phyloP scores from a whole-genome alignment of 2,113 vertebrate species.

The Gnathonemus echidnorhynchus region DNA sequence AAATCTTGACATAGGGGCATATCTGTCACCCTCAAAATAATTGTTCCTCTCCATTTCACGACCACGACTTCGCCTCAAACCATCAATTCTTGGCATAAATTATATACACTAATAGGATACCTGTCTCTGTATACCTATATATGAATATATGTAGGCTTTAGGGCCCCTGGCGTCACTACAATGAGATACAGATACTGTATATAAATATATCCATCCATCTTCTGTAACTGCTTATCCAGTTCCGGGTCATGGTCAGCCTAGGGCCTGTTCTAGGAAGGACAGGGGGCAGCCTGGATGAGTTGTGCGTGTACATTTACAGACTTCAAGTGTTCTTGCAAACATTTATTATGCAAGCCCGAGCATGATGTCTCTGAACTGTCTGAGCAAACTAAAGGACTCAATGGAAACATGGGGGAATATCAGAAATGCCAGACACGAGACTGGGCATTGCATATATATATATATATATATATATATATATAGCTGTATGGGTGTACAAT shows the following conservation, averaged over 20 bases:
- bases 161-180: not conserved
- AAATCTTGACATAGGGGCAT: not conserved
- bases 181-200: not conserved
- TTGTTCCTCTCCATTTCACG: not conserved
- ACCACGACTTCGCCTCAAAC: not conserved
- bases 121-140: not conserved
- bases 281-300: not conserved
- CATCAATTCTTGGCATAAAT: not conserved
- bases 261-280: not conserved
- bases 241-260: not conserved
- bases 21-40: conserved; percentile 1
- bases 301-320: not conserved
- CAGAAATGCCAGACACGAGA: not conserved
- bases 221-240: not conserved
- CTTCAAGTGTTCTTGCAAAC: not conserved
- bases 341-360: not conserved
- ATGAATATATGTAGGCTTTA: not conserved
- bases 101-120: not conserved
- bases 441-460: not conserved
- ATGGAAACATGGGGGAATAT: not conserved
- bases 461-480: not conserved
- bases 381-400: not conserved
- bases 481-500: not conserved
- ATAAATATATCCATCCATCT: not conserved
- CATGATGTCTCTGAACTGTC: not conserved